These are phyloP conservation scores for Ophraella communa DNA, from an alignment of 2,888 invertebrate genomes.

Conservation along the genomic window DNA sequence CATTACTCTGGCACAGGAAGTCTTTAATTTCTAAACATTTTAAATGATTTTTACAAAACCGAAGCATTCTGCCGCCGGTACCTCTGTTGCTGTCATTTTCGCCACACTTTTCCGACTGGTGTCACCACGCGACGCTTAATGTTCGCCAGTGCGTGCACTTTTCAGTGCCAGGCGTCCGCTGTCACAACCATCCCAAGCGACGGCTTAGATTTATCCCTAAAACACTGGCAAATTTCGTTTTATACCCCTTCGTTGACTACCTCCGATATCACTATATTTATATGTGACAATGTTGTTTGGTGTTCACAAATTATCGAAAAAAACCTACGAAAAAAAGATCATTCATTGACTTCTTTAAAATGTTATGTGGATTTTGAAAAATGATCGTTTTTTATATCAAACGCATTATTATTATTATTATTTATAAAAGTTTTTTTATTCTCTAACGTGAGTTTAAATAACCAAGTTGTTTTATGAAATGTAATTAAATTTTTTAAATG, in stretches of 20 bases:
- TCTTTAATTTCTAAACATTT: not conserved
- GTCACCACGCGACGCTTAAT: conserved; percentile 15
- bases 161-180: conserved; percentile 48
- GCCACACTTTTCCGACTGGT: conserved; percentile 15
- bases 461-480: no score
- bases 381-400: not conserved
- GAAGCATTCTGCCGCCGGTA: not conserved
- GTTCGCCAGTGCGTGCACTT: conserved; percentile 44
- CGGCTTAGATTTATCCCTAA: conserved; percentile 30
- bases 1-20: not conserved
- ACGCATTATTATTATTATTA: no score
- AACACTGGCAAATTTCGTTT: conserved; percentile 8
- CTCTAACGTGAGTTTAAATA: no score
- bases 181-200: conserved; percentile 49
- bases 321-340: no score
- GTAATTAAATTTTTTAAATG: no score
- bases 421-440: no score
- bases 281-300: conserved; percentile 8
- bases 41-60: not conserved
- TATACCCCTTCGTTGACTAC: not conserved
- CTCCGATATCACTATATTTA: not conserved
- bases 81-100: conserved; percentile 14
- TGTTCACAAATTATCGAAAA: not conserved
- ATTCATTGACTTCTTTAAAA: no score
- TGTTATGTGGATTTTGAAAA: not conserved